A percentile compares a stretch with the other conserved stretches of the same genome.
phyloP scores from a whole-genome alignment of 2,797 vertebrate genomes.

The Rhabdomys pumilio region DNA sequence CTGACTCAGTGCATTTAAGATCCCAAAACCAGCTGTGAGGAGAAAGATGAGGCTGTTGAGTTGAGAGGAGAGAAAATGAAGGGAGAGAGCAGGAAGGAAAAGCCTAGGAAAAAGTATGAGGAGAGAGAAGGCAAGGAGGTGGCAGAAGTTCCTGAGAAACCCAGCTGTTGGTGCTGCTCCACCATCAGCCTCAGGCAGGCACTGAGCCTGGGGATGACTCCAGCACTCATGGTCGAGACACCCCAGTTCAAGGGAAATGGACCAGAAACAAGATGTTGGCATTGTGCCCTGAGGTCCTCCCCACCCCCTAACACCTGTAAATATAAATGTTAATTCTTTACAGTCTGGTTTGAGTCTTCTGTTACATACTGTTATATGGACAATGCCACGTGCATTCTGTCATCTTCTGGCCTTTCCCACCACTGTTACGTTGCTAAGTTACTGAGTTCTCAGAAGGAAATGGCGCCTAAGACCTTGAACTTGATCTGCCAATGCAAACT shows the following conservation, averaged over 20 bases:
- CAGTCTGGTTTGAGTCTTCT: too few species aligned
- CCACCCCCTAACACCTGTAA: background rate
- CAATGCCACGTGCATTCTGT: too few species aligned
- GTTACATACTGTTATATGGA: background rate
- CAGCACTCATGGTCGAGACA: background rate
- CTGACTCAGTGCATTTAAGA: background rate
- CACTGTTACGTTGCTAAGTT: background rate
- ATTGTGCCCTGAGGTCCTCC: background rate
- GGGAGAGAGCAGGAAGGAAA: too few species aligned
- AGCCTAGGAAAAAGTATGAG: background rate
- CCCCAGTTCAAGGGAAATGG: background rate
- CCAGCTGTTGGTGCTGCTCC: background rate
- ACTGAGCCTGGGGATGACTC: background rate
- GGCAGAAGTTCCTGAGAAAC: background rate
- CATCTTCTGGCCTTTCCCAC: background rate
- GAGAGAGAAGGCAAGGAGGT: too few species aligned
- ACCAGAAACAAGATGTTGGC: too few species aligned
- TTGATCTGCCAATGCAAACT: background rate
- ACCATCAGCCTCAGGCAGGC: background rate
- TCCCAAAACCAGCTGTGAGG: background rate
- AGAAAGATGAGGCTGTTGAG: background rate
- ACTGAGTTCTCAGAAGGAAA: background rate
- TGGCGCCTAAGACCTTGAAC: background rate
- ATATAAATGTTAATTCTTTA: background rate
- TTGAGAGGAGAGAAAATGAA: background rate